phyloP scores from a whole-genome alignment of 2,888 invertebrate genomes.

The Chrysodeixis includens region DNA sequence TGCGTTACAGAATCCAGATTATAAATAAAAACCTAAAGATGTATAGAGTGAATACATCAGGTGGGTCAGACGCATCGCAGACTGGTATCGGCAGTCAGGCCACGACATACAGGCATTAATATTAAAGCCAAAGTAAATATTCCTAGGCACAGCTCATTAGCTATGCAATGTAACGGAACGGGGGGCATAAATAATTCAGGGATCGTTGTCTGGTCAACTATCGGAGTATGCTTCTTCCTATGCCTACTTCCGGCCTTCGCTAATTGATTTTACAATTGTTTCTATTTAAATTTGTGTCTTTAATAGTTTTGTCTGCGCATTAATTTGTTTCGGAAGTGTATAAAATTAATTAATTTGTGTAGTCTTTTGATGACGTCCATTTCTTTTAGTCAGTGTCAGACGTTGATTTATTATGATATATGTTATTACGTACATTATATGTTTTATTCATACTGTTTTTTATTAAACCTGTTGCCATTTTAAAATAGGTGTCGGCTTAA shows the following conservation, averaged over 20 bases:
- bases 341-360: constrained; percentile 33
- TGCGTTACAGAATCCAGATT: constrained; percentile 41
- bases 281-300: constrained; percentile 58
- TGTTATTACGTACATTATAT: constrained; percentile 26
- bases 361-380: constrained; percentile 20
- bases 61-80: constrained; percentile 53
- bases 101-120: constrained; percentile 61
- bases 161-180: constrained; percentile 85
- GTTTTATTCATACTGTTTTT: constrained; percentile 12
- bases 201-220: constrained; percentile 61
- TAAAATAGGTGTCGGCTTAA: not conserved
- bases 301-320: constrained; percentile 44
- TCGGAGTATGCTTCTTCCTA: constrained; percentile 69
- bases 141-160: constrained; percentile 75
- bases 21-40: constrained; percentile 55
- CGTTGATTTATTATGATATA: constrained; percentile 40
- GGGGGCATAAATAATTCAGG: constrained; percentile 79
- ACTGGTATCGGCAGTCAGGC: constrained; percentile 56
- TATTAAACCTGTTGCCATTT: not conserved
- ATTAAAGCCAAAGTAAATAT: constrained; percentile 63
- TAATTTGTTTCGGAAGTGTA: constrained; percentile 55
- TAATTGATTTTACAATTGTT: constrained; percentile 67
- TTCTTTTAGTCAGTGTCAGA: constrained; percentile 25
- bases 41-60: constrained; percentile 47
- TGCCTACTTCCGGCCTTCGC: constrained; percentile 66